Conservation (phyloP, 1,140 invertebrate species). For the Sesamia nonagrioides region DNA sequence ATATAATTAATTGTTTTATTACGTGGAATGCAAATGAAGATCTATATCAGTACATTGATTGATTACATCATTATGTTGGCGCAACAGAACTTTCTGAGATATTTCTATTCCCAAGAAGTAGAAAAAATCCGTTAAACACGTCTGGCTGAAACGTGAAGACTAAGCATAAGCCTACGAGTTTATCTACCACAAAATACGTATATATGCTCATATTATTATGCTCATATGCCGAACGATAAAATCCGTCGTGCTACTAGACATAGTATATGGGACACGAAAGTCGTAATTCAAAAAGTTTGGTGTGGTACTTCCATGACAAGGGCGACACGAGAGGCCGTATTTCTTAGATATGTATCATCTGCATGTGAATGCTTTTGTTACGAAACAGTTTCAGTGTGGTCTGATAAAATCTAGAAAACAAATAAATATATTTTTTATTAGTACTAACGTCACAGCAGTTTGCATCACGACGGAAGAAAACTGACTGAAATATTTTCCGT, state of each 20-base stretch:
- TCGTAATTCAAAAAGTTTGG: constrained; percentile 69
- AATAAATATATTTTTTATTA: neutral
- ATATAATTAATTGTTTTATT: constrained; percentile 38
- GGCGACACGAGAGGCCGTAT: constrained; percentile 32
- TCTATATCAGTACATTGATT: neutral
- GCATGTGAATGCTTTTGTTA: constrained; percentile 19
- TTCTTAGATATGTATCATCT: constrained; percentile 19
- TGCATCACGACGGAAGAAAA: neutral
- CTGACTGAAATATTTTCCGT: neutral
- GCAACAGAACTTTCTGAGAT: constrained; percentile 2
- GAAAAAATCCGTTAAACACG: constrained; percentile 65
- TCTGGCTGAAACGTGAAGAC: constrained; percentile 73
- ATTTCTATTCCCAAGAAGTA: neutral
- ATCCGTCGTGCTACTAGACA: constrained; percentile 61
- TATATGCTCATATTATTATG: constrained; percentile 72
- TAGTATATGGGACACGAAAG: constrained; percentile 72
- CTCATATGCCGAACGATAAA: constrained; percentile 75
- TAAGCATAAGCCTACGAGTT: constrained; percentile 65
- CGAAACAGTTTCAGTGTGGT: neutral
- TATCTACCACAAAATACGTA: constrained; percentile 56
- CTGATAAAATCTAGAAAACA: constrained; percentile 20
- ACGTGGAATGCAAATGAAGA: constrained; percentile 9
- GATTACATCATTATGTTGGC: constrained; percentile 11
- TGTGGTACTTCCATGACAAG: constrained; percentile 20
- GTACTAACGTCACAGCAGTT: neutral